These are phyloP conservation scores for Xestia c-nigrum DNA, from an alignment of 2,888 invertebrate genomes.

Conservation along the genomic window DNA sequence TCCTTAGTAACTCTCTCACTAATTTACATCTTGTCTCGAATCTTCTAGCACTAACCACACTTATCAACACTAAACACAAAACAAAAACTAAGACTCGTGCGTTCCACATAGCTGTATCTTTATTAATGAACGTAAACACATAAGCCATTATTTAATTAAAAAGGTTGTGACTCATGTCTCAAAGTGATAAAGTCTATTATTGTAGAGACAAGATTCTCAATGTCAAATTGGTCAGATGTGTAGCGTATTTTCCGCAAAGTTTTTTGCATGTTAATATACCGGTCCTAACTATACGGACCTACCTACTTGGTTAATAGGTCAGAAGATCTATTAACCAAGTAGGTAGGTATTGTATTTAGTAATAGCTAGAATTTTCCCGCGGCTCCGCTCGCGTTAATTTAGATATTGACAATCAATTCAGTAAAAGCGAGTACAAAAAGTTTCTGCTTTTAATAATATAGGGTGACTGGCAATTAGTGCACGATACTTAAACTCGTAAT, in stretches of 20 bases:
- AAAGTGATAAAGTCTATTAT: slow-evolving; percentile 3
- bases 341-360: slow-evolving; percentile 3
- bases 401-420: too few species aligned
- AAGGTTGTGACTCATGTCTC: slow-evolving; percentile 19
- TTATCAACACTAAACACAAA: slow-evolving; percentile 58
- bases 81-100: slow-evolving; percentile 73
- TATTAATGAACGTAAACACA: slow-evolving; percentile 61
- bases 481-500: too few species aligned
- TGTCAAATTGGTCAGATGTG: slow-evolving; percentile 55
- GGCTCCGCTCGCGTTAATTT: too few species aligned
- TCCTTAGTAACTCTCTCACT: slow-evolving; percentile 79
- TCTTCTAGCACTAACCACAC: slow-evolving; percentile 69
- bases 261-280: slow-evolving; percentile 48
- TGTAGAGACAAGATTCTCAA: slow-evolving; percentile 76
- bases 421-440: too few species aligned
- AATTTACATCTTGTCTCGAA: slow-evolving; percentile 84
- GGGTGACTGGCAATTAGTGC: too few species aligned
- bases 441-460: too few species aligned
- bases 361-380: too few species aligned
- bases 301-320: too few species aligned
- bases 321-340: slow-evolving; percentile 31
- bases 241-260: slow-evolving; percentile 45
- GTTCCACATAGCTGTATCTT: slow-evolving; percentile 73
- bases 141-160: slow-evolving; percentile 21
- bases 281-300: slow-evolving; percentile 41